Evolutionary conservation across 2,113 vertebrate genomes (phyloP).

Genomic region (Peromyscus polionotus): DNA sequence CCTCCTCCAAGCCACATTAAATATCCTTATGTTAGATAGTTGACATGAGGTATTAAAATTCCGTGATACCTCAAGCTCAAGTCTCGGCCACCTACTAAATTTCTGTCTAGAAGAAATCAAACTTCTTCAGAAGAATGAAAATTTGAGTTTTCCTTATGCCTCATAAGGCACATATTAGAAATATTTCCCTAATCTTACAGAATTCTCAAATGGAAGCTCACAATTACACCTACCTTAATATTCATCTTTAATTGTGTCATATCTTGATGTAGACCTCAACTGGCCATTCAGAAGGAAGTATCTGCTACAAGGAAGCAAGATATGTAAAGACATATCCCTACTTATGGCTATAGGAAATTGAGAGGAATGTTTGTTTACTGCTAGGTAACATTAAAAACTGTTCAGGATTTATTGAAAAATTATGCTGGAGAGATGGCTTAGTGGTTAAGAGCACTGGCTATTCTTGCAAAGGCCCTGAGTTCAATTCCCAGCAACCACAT

Average conservation of each 20-base stretch:
- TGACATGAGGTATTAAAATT: conserved; percentile 65
- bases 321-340: background rate
- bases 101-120: conserved; percentile 38
- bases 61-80: conserved; percentile 58
- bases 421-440: no score
- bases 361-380: background rate
- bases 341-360: background rate
- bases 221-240: background rate
- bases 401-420: background rate
- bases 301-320: background rate
- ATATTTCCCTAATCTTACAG: background rate
- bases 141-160: background rate
- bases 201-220: conserved; percentile 15
- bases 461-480: no score
- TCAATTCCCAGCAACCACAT: no score
- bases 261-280: conserved; percentile 15
- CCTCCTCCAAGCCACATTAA: conserved; percentile 34
- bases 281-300: background rate
- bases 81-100: conserved; percentile 54
- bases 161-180: background rate
- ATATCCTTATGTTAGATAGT: background rate
- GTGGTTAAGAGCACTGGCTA: no score
- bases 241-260: background rate
- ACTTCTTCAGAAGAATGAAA: background rate
- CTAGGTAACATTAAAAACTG: background rate